Percentiles rank a stretch among this genome's conserved stretches.
Conservation (phyloP, 2,113 vertebrate genomes). For the Odontophorus gujanensis region DNA sequence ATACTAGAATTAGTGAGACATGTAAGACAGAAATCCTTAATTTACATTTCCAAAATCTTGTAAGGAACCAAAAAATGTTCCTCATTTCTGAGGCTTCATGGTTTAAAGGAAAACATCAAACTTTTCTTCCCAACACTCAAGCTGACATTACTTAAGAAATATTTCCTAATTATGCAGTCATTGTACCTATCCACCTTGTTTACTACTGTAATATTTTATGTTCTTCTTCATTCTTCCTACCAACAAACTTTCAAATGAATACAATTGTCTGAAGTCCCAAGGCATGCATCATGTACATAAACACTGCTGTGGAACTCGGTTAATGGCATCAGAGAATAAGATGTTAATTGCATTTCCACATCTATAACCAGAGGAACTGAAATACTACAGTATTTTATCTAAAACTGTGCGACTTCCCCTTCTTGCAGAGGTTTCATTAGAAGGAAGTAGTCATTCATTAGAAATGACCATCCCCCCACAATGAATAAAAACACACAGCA, state of each 20-base stretch:
- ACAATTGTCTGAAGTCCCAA: neutral
- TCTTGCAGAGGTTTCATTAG: neutral
- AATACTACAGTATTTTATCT: conserved; percentile 23
- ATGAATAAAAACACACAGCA: neutral
- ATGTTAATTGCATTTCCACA: conserved; percentile 1
- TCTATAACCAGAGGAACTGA: neutral
- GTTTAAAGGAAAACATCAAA: neutral
- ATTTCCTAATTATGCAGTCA: neutral
- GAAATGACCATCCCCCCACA: neutral
- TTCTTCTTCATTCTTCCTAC: neutral
- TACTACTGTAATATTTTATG: neutral
- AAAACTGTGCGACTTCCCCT: neutral
- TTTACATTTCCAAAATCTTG: neutral
- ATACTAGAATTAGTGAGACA: neutral
- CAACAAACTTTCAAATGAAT: neutral
- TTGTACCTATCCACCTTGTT: neutral
- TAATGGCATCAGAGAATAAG: neutral
- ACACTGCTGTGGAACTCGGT: neutral
- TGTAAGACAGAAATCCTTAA: neutral
- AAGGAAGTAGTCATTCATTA: neutral
- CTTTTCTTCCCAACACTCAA: neutral
- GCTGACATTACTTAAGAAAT: neutral
- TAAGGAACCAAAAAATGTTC: neutral
- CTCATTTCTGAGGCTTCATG: neutral
- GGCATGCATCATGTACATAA: neutral